Percentiles rank a stretch among this genome's conserved stretches.
phyloP scores from a whole-genome alignment of 2,113 vertebrate species.

The Lepisosteus osseus region DNA sequence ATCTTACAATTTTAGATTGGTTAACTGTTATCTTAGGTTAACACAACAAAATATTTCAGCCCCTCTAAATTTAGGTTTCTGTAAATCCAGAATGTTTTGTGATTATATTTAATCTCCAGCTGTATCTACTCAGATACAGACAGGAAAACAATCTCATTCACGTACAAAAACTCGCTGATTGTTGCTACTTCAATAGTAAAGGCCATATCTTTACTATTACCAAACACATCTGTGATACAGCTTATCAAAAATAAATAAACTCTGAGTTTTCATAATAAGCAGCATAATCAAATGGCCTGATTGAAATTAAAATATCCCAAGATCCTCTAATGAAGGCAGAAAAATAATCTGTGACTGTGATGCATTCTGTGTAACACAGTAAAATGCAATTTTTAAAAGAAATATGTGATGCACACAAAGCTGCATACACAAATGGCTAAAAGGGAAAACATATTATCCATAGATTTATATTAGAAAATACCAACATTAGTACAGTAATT shows the following conservation, averaged over 20 bases:
- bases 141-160: too few relatives aligned
- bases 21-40: too few relatives aligned
- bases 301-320: not conserved
- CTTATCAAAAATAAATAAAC: too few relatives aligned
- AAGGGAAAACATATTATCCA: too few relatives aligned
- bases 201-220: not conserved
- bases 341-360: not conserved
- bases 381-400: too few relatives aligned
- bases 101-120: not conserved
- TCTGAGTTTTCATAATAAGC: not conserved
- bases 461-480: too few relatives aligned
- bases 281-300: not conserved
- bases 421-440: too few relatives aligned
- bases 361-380: too few relatives aligned
- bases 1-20: too few relatives aligned
- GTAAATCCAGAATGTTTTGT: not conserved
- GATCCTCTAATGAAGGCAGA: not conserved
- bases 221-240: not conserved
- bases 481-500: too few relatives aligned
- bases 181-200: not conserved
- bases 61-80: constrained; percentile 9
- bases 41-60: not conserved
- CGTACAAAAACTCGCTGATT: too few relatives aligned
- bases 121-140: not conserved
- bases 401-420: too few relatives aligned